Conservation (phyloP, 2,888 invertebrate species). For the Choristoneura rosaceana region DNA sequence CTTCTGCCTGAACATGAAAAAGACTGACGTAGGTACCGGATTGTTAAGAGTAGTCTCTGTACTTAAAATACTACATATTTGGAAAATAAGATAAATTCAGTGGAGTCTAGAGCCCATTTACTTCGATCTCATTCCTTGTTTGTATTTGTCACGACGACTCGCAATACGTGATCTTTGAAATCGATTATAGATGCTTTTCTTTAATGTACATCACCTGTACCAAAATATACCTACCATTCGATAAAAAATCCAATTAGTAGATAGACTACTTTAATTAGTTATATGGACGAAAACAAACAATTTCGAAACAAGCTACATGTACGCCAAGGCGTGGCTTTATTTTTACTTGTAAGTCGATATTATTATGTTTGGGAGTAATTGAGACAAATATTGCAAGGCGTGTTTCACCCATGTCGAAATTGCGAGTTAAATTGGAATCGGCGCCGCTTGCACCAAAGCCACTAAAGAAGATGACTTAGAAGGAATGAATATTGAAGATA, state of each 20-base stretch:
- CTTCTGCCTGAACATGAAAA: too few species aligned
- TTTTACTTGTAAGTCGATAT: too few species aligned
- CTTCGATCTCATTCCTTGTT: conserved; percentile 3
- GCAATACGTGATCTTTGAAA: conserved; percentile 11
- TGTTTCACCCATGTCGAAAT: too few species aligned
- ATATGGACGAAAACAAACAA: too few species aligned
- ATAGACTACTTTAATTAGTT: too few species aligned
- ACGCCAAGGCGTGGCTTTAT: too few species aligned
- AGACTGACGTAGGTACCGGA: too few species aligned
- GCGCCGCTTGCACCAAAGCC: background rate
- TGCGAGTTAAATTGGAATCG: background rate
- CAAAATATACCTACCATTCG: background rate
- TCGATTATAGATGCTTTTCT: background rate
- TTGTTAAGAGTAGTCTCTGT: too few species aligned
- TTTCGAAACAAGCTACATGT: too few species aligned
- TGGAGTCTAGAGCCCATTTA: background rate
- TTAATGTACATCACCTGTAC: background rate
- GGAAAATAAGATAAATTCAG: background rate
- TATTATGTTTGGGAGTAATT: too few species aligned
- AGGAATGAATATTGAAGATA: background rate
- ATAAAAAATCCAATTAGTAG: background rate
- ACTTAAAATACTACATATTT: background rate
- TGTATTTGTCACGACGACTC: background rate
- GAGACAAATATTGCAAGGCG: too few species aligned
- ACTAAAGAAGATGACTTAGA: background rate